These are phyloP conservation scores for Chrosomus eos DNA, from an alignment of 2,797 vertebrate genomes.

Conservation along the genomic window DNA sequence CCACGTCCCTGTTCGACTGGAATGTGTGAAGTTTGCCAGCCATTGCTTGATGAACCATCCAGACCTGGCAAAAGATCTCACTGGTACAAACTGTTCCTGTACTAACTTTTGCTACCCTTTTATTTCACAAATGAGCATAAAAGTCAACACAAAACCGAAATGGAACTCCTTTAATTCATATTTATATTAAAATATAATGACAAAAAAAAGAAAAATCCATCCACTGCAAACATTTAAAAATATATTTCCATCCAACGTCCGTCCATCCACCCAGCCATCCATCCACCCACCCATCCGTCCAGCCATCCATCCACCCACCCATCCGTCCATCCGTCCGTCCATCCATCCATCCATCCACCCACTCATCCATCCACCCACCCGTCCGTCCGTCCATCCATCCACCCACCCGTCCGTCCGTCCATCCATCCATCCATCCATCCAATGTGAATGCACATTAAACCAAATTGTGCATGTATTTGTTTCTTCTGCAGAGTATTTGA, in stretches of 20 bases:
- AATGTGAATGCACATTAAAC: not conserved
- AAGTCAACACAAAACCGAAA: not conserved
- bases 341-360: no score
- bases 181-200: not conserved
- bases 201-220: not conserved
- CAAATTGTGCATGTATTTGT: constrained; percentile 30
- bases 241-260: no score
- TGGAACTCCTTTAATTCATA: not conserved
- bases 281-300: no score
- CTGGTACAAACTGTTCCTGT: constrained; percentile 78
- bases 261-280: no score
- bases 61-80: constrained; percentile 96
- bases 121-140: not conserved
- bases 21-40: constrained; percentile 98
- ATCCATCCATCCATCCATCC: no score
- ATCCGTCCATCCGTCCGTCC: no score
- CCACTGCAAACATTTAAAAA: not conserved
- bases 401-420: no score
- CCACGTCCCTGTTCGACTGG: constrained; percentile 95
- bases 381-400: no score
- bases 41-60: constrained; percentile 99
- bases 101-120: not conserved
- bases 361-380: no score
- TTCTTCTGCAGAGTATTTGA: constrained; percentile 85
- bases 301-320: no score